Evolutionary conservation across 2,888 invertebrate species (phyloP), one percentile per base, ranked within the genome.

Genomic region (Leucoptera coffeella): DNA sequence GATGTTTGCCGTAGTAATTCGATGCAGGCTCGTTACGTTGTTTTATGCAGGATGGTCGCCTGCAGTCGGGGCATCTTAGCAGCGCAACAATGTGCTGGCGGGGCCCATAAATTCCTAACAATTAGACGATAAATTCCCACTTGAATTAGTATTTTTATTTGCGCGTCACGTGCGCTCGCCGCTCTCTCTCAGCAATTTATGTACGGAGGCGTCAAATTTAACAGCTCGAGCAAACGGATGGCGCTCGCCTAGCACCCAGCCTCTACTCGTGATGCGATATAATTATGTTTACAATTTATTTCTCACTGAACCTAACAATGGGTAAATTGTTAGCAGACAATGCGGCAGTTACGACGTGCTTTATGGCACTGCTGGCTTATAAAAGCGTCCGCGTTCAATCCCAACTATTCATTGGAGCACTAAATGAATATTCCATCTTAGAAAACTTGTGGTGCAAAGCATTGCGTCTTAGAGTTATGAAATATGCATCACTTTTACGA

Each of bases 61-160:
- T 6, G 17, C 17, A 17, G 17, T 6, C 17, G 6, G 6, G 17
- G 6, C 17, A 17, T 7, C 17, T 17, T 17, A 17, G 17, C 39
- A 43, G 44, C 42, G 40, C 48, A 56, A 55, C 57, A 57, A 54
- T 56, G 50, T 47, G 40, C 46, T 38, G 37, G 43, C 40, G 40
- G 43, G 43, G 46, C 50, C 50, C 56, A 50, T 60, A 60, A 61
- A 60, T 59, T 48, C 43, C 39, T 49, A 58, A 58, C 59, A 60
- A 60, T 62, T 58, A 61, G 48, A 53, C 51, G 43, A 59, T 60
- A 60, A 60, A 59, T 59, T 49, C 46, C 41, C 45, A 41, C 47
- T 52, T 51, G 50, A 51, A 59, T 59, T 52, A 51, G 56, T 57
- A 52, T 56, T 60, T 61, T 59, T 59, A 56, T 60, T 58, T 56